Evolutionary conservation across 1,140 invertebrate genomes (phyloP).

Genomic region (Argopecten irradians): DNA sequence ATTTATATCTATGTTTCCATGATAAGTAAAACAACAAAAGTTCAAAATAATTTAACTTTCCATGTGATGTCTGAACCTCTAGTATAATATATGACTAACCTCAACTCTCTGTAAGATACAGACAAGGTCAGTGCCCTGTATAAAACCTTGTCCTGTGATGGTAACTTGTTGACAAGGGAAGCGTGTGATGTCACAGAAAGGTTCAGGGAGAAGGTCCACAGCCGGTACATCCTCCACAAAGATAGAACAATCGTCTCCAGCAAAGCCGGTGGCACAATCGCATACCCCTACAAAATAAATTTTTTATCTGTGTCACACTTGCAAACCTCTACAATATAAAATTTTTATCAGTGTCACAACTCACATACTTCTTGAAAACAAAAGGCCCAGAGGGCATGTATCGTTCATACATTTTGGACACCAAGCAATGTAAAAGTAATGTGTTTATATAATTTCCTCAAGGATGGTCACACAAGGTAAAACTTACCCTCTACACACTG

Average conservation of each 20-base stretch:
- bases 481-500: neutral
- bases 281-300: conserved; percentile 50
- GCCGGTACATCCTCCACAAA: conserved; percentile 37
- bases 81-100: conserved; percentile 26
- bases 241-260: conserved; percentile 56
- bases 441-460: too few relatives aligned
- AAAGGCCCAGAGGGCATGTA: too few relatives aligned
- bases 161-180: conserved; percentile 55
- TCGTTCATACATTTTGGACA: too few relatives aligned
- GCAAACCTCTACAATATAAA: conserved; percentile 14
- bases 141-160: conserved; percentile 53
- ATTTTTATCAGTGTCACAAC: neutral
- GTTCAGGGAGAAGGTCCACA: conserved; percentile 36
- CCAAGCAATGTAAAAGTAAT: too few relatives aligned
- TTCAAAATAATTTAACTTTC: too few relatives aligned
- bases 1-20: too few relatives aligned
- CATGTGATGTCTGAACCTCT: too few relatives aligned
- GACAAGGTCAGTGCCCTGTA: conserved; percentile 32
- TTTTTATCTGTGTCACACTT: too few relatives aligned
- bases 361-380: too few relatives aligned
- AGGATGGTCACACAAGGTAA: neutral
- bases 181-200: conserved; percentile 52
- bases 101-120: conserved; percentile 46
- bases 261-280: conserved; percentile 51
- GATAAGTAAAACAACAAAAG: too few relatives aligned